A percentile compares a stretch with the other conserved stretches of the same genome.
phyloP scores from a whole-genome alignment of 2,888 invertebrate genomes.

The Polymixis flavicincta region DNA sequence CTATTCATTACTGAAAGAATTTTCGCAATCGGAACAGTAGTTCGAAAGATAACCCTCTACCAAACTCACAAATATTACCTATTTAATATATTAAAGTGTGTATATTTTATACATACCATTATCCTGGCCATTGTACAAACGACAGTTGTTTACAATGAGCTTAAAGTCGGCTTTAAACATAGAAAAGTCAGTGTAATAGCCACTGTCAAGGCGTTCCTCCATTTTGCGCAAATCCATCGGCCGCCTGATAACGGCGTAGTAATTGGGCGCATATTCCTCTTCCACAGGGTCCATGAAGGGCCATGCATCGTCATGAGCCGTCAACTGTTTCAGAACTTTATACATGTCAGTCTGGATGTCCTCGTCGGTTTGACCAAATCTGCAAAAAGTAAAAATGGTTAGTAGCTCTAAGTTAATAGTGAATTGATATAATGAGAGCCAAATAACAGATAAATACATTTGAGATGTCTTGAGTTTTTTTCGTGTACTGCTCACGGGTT shows the following conservation, averaged over 20 bases:
- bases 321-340: conserved; percentile 96
- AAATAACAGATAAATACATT: conserved; percentile 87
- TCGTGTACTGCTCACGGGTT: conserved; percentile 85
- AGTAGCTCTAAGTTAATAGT: not conserved
- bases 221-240: conserved; percentile 97
- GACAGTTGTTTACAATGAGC: conserved; percentile 97
- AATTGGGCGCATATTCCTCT: conserved; percentile 97
- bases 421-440: not conserved
- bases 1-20: not conserved
- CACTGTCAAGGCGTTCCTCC: conserved; percentile 96
- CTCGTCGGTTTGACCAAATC: conserved; percentile 95
- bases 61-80: not conserved
- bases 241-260: conserved; percentile 93
- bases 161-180: conserved; percentile 97
- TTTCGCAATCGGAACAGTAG: not conserved
- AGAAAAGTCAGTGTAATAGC: conserved; percentile 94
- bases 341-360: conserved; percentile 97
- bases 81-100: not conserved
- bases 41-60: not conserved
- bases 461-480: conserved; percentile 93
- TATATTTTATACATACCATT: conserved; percentile 92
- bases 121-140: conserved; percentile 97
- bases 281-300: conserved; percentile 98
- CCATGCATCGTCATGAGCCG: conserved; percentile 97
- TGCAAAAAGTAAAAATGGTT: conserved; percentile 76